These are phyloP conservation scores for Phoxinus phoxinus DNA, from an alignment of 2,113 vertebrate species.

Conservation along the genomic window DNA sequence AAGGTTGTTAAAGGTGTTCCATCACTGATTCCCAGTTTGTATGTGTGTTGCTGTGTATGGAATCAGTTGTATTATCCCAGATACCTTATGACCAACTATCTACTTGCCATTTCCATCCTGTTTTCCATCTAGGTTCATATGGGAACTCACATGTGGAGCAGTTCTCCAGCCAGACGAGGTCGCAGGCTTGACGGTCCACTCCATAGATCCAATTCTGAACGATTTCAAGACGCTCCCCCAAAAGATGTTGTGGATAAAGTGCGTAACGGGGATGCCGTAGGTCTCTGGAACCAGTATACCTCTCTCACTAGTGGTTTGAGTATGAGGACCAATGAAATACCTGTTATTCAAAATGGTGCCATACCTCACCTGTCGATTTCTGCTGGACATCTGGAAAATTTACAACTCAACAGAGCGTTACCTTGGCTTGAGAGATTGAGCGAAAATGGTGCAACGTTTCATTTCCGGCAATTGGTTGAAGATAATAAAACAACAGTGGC, in stretches of 20 bases:
- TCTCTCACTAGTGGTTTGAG: slow-evolving; percentile 93
- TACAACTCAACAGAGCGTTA: slow-evolving; percentile 88
- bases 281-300: slow-evolving; percentile 97
- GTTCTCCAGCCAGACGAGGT: slow-evolving; percentile 91
- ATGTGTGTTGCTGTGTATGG: background rate
- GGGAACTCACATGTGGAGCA: slow-evolving; percentile 99
- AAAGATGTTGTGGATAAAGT: slow-evolving; percentile 88
- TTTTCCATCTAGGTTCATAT: slow-evolving; percentile 89
- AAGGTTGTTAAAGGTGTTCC: background rate
- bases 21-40: background rate
- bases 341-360: slow-evolving; percentile 96
- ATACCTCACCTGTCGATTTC: slow-evolving; percentile 88
- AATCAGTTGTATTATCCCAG: background rate
- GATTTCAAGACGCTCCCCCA: slow-evolving; percentile 94
- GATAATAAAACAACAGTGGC: slow-evolving; percentile 86
- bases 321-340: slow-evolving; percentile 98
- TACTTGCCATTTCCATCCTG: background rate
- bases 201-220: slow-evolving; percentile 91
- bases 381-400: slow-evolving; percentile 91
- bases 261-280: slow-evolving; percentile 85
- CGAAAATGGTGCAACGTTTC: slow-evolving; percentile 90
- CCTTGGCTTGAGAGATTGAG: slow-evolving; percentile 95
- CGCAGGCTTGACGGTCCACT: slow-evolving; percentile 93
- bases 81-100: background rate
- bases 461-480: slow-evolving; percentile 90